Conservation (phyloP, 53 echinoderm and acorn worm species). For the Luidia sarsii region DNA sequence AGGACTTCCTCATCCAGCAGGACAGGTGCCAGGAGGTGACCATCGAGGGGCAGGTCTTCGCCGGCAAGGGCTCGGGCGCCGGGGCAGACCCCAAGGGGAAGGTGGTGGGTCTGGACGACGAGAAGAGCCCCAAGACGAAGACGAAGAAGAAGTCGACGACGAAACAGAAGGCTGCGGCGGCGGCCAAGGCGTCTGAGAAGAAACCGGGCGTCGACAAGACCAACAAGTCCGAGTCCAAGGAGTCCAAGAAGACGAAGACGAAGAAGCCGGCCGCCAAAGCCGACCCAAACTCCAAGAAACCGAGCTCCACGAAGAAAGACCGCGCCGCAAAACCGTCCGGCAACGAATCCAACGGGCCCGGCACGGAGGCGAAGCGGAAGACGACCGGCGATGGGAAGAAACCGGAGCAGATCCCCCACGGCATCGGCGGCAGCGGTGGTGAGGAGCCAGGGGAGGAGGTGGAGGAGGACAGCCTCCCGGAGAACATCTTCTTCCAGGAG, state of each 20-base stretch:
- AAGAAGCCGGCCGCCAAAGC: neutral
- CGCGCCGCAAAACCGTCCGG: no score
- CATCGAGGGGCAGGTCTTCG: conserved; percentile 84
- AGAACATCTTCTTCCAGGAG: no score
- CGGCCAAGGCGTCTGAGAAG: conserved; percentile 32
- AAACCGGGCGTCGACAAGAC: conserved; percentile 7
- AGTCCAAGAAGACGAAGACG: neutral
- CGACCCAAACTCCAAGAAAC: no score
- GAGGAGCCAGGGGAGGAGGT: no score
- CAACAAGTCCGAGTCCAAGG: neutral
- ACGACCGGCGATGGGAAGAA: no score
- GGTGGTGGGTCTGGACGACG: conserved; percentile 53
- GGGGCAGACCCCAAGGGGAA: conserved; percentile 49
- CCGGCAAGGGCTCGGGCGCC: conserved; percentile 84
- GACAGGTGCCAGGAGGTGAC: conserved; percentile 80
- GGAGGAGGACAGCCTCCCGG: no score
- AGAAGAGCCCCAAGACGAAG: neutral
- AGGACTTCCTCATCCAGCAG: conserved; percentile 88
- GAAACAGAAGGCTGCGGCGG: conserved; percentile 47
- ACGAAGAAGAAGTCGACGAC: conserved; percentile 55
- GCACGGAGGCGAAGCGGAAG: no score
- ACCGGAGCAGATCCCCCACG: no score
- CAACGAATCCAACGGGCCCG: no score
- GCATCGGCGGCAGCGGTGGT: no score
- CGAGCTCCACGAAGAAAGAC: no score